Percentiles rank a stretch among this genome's conserved stretches.
Conservation (phyloP, 2,113 vertebrate species). For the mouse (Mus musculus) region GRCm39 chr14:5124501-5125000, state of each 20-base stretch:
- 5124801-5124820: not conserved
- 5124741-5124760: not conserved
- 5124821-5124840: not conserved
- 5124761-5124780: not conserved
- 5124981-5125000: not conserved
- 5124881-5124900: not conserved
- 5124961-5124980: not conserved
- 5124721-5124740: not conserved
- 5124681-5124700: not conserved
- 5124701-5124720: not conserved
- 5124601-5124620: not conserved
- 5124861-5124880: not conserved
- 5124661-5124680: not conserved
- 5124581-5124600: not conserved
- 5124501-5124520: not conserved
- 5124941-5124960: not conserved
- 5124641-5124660: not conserved
- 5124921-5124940: not conserved
- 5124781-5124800: not conserved
- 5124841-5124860: not conserved
- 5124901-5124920: not conserved
- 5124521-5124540: not conserved
- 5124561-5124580: not conserved
- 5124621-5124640: not conserved
- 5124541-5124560: not conserved